phyloP scores from a whole-genome alignment of 2,113 vertebrate genomes.

The Entelurus aequoreus region DNA sequence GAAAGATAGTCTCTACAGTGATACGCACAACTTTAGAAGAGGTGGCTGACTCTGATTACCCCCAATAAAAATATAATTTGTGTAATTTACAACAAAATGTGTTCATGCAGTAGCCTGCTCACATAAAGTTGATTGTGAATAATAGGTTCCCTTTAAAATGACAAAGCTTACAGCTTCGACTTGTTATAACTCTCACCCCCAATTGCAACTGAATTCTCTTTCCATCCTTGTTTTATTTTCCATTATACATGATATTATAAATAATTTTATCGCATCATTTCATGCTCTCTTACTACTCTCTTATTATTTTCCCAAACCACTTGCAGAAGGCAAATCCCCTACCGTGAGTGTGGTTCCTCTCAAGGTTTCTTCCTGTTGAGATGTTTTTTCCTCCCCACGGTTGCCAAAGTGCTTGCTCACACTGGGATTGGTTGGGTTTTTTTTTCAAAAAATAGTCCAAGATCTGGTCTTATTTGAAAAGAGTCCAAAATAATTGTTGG shows the following conservation, averaged over 20 bases:
- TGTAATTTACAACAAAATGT: too few species aligned
- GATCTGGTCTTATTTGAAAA: not conserved
- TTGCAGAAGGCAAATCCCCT: not conserved
- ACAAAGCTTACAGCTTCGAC: too few species aligned
- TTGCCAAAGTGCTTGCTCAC: slow-evolving; percentile 4
- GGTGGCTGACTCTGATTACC: too few species aligned
- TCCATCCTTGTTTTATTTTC: not conserved
- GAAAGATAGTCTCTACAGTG: too few species aligned
- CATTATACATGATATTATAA: not conserved
- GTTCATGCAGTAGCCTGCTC: too few species aligned
- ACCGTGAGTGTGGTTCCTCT: not conserved
- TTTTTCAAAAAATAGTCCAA: not conserved
- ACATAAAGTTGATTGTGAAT: too few species aligned
- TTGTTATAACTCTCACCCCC: not conserved
- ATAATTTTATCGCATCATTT: not conserved
- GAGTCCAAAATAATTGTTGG: not conserved
- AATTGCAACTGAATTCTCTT: not conserved
- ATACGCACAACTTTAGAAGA: too few species aligned
- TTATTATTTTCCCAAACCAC: not conserved
- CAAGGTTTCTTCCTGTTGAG: not conserved
- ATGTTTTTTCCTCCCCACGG: not conserved
- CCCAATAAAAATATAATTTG: too few species aligned
- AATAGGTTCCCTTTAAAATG: too few species aligned
- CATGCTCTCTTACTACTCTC: not conserved
- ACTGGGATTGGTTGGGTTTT: not conserved